These are phyloP conservation scores for Nilaparvata lugens DNA, from an alignment of 1,140 invertebrate species.

Conservation along the genomic window DNA sequence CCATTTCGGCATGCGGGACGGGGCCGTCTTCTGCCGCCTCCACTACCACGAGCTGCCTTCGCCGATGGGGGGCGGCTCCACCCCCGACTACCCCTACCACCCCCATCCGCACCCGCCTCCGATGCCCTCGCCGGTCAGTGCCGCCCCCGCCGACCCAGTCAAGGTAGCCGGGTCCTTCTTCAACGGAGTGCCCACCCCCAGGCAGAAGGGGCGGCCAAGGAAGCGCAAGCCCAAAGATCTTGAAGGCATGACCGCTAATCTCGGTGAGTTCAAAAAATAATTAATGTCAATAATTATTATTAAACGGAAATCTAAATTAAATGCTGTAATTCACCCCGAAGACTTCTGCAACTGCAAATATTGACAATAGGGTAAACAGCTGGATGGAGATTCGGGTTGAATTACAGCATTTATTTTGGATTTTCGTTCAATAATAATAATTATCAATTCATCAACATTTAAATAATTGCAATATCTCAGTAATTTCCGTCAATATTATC, in stretches of 20 bases:
- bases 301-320: too few relatives aligned
- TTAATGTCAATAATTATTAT: too few relatives aligned
- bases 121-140: constrained; percentile 26
- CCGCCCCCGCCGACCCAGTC: constrained; percentile 28
- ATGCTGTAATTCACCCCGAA: too few relatives aligned
- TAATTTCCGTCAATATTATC: too few relatives aligned
- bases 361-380: too few relatives aligned
- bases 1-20: constrained; percentile 84
- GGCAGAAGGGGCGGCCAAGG: constrained; percentile 84
- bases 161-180: constrained; percentile 52
- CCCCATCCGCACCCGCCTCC: constrained; percentile 38
- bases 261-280: constrained; percentile 50
- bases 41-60: constrained; percentile 53
- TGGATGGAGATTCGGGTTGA: too few relatives aligned
- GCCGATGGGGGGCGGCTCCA: constrained; percentile 43
- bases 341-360: too few relatives aligned
- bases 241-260: constrained; percentile 70
- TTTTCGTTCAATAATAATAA: too few relatives aligned
- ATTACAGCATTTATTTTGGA: too few relatives aligned
- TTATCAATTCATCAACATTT: too few relatives aligned
- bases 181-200: constrained; percentile 56
- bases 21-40: constrained; percentile 69
- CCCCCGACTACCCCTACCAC: constrained; percentile 38
- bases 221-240: constrained; percentile 86
- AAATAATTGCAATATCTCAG: too few relatives aligned